Evolutionary conservation across 92 coral and sea anemone species (phyloP), one percentile per base, ranked within the genome.

Genomic region (Zoanthus solanderi): DNA sequence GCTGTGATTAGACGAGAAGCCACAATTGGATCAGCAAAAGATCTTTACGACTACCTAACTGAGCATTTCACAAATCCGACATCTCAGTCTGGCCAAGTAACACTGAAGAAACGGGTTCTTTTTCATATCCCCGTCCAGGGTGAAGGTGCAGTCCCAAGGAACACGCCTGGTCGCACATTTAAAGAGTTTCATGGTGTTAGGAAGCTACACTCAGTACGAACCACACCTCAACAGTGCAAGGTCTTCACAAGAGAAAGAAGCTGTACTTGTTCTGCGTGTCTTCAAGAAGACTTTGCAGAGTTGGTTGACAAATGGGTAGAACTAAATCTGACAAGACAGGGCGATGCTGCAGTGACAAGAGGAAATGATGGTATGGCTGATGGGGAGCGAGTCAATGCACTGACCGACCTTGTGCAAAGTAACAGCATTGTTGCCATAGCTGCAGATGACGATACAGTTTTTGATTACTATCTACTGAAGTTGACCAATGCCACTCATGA

Each of bases 371-470:
- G 23, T 23, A 16, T 48, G 16, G 77, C 30, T 5, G 17, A 8
- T n/a, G 77, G 74, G 29, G 78, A 29, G 23, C 50, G 60, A 13
- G 54, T 68, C 0, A 29, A 65, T 65, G 61, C 28, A 23, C 8
- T 68, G n/a, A 31, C 77, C 29, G 65, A 69, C n/a, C 32, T 83
- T 34, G 78, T 66, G 9, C 37, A 61, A 29, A 16, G 50, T 5
- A 77, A 77, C 30, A 85, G 88, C 76, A 73, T 73, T 73, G 88
- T 74, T 9, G 88, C 82, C 9, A 85, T 85, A 53, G 88, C 88
- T 53, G 88, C 88, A 29, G 80, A 52, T 12, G 74, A 85, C 1
- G 88, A 84, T 48, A 18, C 67, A 28, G 29, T 5, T 34, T 85
- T 16, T 54, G 88, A 85, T 47, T 72, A 71, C 9, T 84, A 84